phyloP scores from a whole-genome alignment of 2,888 invertebrate species.

The Ernsta delagoae region DNA sequence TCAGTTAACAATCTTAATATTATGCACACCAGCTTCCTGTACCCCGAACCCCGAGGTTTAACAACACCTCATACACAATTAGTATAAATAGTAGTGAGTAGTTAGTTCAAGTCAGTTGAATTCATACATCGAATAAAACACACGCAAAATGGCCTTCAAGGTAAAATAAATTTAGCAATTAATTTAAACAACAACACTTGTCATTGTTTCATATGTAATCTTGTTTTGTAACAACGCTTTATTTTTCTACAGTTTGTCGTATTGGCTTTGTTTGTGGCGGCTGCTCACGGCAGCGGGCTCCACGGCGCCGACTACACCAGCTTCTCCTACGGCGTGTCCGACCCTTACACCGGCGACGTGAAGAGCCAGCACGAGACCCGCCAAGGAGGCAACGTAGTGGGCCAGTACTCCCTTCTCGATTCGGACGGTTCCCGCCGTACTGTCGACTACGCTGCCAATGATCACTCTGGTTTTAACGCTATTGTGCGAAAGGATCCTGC shows the following conservation, averaged over 20 bases:
- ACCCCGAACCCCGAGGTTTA: conserved; percentile 5
- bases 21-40: conserved; percentile 19
- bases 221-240: background rate
- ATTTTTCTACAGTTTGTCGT: conserved; percentile 63
- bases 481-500: conserved; percentile 75
- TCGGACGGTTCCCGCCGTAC: conserved; percentile 61
- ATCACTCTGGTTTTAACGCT: conserved; percentile 85
- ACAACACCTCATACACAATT: background rate
- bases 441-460: conserved; percentile 55
- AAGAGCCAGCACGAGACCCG: conserved; percentile 79
- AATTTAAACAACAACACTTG: background rate
- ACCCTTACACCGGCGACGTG: conserved; percentile 78
- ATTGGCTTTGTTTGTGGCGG: conserved; percentile 74
- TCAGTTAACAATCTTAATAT: background rate
- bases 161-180: conserved; percentile 11
- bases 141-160: conserved; percentile 40
- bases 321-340: conserved; percentile 82
- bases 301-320: conserved; percentile 67
- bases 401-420: conserved; percentile 81
- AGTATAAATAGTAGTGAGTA: conserved; percentile 11
- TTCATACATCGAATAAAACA: conserved; percentile 35
- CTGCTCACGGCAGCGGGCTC: conserved; percentile 64
- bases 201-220: background rate
- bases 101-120: conserved; percentile 23
- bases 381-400: conserved; percentile 77